A percentile compares a stretch with the other conserved stretches of the same genome.
Conservation (phyloP, 2,113 vertebrate species). For the Chaetura pelagica region DNA sequence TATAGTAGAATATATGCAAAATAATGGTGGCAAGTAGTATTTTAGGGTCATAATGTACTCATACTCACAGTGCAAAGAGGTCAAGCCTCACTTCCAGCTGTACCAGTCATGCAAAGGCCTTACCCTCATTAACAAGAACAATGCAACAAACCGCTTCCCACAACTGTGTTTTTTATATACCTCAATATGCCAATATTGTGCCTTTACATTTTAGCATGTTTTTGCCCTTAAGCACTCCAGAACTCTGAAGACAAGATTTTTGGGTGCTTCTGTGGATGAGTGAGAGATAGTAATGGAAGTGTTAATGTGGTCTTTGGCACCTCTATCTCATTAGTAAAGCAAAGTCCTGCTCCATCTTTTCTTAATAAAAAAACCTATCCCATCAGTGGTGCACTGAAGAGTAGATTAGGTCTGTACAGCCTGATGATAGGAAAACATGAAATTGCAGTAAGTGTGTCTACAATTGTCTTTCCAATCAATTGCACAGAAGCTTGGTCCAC, state of each 20-base stretch:
- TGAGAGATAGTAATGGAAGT: slow-evolving; percentile 21
- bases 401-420: slow-evolving; percentile 49
- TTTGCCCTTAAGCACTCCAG: slow-evolving; percentile 25
- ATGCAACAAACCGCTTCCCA: slow-evolving; percentile 17
- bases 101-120: background rate
- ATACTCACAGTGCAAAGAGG: background rate
- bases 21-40: background rate
- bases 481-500: slow-evolving; percentile 76
- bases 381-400: slow-evolving; percentile 38
- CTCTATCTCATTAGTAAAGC: slow-evolving; percentile 63
- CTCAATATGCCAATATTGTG: background rate
- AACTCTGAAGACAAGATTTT: slow-evolving; percentile 51
- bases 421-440: slow-evolving; percentile 41
- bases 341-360: slow-evolving; percentile 48
- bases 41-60: background rate
- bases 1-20: background rate
- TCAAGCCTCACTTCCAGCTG: background rate
- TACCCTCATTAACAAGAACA: slow-evolving; percentile 20
- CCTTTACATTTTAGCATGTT: slow-evolving; percentile 52
- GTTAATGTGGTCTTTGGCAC: slow-evolving; percentile 70
- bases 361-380: background rate
- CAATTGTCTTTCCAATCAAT: slow-evolving; percentile 52
- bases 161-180: background rate
- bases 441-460: slow-evolving; percentile 18
- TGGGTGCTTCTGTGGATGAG: slow-evolving; percentile 42